phyloP scores from a whole-genome alignment of 1,140 invertebrate species.

The Phenacoccus solenopsis region DNA sequence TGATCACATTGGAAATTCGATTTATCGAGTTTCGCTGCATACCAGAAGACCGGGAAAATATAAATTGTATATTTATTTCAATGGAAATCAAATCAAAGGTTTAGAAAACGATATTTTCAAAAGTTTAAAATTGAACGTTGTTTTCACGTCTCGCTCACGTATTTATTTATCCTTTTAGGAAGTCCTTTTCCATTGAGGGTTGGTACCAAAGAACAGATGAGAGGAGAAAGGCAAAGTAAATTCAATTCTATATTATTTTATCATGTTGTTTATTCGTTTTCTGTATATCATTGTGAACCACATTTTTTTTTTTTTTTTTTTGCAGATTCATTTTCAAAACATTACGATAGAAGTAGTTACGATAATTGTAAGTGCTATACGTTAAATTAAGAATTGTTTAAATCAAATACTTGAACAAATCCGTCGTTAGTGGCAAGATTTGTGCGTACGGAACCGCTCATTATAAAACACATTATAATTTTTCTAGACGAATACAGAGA shows the following conservation, averaged over 20 bases:
- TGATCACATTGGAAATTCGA: constrained; percentile 64
- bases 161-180: constrained; percentile 23
- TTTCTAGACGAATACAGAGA: constrained; percentile 1
- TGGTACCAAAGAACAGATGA: constrained; percentile 44
- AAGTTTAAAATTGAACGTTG: not conserved
- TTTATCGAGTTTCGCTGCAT: constrained; percentile 78
- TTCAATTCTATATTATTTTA: constrained; percentile 8
- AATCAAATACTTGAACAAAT: not conserved
- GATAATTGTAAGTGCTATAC: not conserved
- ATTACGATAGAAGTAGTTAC: not conserved
- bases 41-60: constrained; percentile 84
- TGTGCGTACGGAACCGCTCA: too few species aligned
- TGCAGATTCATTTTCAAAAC: constrained; percentile 5
- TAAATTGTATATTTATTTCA: constrained; percentile 86
- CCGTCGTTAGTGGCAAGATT: not conserved
- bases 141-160: too few species aligned
- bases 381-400: not conserved
- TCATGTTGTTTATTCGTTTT: not conserved
- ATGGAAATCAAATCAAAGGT: constrained; percentile 89
- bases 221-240: constrained; percentile 27
- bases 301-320: not conserved
- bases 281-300: not conserved
- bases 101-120: too few species aligned
- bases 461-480: not conserved
- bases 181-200: constrained; percentile 62